Evolutionary conservation across 2,888 invertebrate species (phyloP).

Genomic region (Subacronicta megacephala): DNA sequence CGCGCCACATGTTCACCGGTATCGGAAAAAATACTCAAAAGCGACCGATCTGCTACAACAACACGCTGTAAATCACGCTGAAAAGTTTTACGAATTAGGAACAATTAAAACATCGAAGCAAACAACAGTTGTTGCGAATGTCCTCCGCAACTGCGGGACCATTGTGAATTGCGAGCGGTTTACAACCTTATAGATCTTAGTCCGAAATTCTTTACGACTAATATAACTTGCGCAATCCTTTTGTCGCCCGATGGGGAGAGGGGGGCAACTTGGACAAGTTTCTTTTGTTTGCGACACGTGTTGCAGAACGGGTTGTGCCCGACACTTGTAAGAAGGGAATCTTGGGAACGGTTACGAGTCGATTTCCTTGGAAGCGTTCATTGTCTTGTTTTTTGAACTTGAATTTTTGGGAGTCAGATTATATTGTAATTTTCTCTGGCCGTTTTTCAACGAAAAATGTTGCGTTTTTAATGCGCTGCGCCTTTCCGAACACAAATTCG

Average conservation of each 20-base stretch:
- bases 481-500: constrained; percentile 58
- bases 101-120: constrained; percentile 88
- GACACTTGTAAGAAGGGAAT: constrained; percentile 82
- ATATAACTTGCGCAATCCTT: constrained; percentile 89
- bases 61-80: constrained; percentile 83
- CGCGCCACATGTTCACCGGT: constrained; percentile 66
- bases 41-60: constrained; percentile 76
- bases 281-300: constrained; percentile 89
- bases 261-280: constrained; percentile 77
- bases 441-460: constrained; percentile 63
- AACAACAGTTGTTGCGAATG: constrained; percentile 89
- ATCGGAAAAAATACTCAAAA: constrained; percentile 66
- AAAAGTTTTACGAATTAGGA: constrained; percentile 88
- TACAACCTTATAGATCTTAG: constrained; percentile 87
- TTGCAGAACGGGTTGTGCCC: constrained; percentile 86
- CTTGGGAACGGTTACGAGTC: constrained; percentile 72
- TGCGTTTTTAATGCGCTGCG: constrained; percentile 57
- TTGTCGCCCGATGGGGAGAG: constrained; percentile 75
- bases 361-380: constrained; percentile 74
- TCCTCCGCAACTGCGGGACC: constrained; percentile 86
- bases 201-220: constrained; percentile 88
- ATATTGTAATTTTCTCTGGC: constrained; percentile 67
- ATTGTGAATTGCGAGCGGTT: constrained; percentile 86
- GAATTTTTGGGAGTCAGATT: constrained; percentile 66
- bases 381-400: constrained; percentile 70